Evolutionary conservation across 1,140 invertebrate genomes (phyloP).

Genomic region (Augochlora pura): DNA sequence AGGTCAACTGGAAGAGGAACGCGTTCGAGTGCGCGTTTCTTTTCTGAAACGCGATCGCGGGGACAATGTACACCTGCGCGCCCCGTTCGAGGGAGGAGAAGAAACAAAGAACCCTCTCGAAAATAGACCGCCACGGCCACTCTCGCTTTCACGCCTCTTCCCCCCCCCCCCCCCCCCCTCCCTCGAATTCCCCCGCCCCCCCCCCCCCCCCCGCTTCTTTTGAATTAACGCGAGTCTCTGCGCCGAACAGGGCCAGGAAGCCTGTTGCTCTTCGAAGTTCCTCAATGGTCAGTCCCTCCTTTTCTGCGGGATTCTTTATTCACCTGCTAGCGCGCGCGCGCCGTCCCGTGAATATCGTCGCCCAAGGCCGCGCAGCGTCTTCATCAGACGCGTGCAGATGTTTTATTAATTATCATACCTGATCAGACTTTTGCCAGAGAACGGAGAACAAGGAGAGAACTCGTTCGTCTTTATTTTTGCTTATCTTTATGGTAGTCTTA

Average conservation of each 20-base stretch:
- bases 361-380: no score
- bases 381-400: no score
- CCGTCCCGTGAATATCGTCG: no score
- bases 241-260: neutral
- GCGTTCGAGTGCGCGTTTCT: neutral
- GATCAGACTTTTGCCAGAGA: no score
- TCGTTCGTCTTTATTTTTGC: no score
- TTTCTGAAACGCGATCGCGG: neutral
- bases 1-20: neutral
- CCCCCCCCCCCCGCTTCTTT: neutral
- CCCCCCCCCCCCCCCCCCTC: neutral
- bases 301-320: neutral
- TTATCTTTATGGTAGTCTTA: no score
- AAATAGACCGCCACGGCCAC: constrained; percentile 50
- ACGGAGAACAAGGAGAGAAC: no score
- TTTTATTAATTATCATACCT: no score
- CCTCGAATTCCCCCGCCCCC: neutral
- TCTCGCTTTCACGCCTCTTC: neutral
- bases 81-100: neutral
- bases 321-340: no score
- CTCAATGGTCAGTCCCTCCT: neutral
- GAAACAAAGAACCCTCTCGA: constrained; percentile 45
- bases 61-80: constrained; percentile 23
- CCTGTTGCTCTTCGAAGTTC: constrained; percentile 25
- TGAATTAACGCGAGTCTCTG: neutral